Conservation (phyloP, 2,113 vertebrate genomes). For the Mesitornis unicolor region DNA sequence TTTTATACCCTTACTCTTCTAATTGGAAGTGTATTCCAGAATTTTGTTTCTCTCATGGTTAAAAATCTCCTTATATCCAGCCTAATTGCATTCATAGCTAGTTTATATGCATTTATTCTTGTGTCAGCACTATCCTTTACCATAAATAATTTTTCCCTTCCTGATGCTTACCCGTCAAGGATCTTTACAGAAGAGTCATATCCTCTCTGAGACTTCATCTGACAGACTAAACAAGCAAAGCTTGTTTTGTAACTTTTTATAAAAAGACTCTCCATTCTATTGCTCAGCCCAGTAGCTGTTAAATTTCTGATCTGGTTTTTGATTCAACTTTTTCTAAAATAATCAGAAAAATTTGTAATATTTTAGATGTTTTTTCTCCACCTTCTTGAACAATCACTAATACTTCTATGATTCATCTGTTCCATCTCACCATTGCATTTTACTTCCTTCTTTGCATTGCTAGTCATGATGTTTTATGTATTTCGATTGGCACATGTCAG, state of each 20-base stretch:
- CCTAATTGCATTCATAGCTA: constrained; percentile 10
- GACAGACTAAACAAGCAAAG: background rate
- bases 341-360: background rate
- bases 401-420: background rate
- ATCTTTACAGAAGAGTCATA: constrained; percentile 25
- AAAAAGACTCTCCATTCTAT: background rate
- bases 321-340: background rate
- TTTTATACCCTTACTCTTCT: background rate
- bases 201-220: constrained; percentile 6
- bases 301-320: background rate
- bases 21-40: background rate
- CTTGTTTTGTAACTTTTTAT: background rate
- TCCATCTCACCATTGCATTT: background rate
- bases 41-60: background rate
- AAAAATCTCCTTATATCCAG: constrained; percentile 24
- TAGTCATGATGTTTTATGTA: background rate
- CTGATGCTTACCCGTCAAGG: constrained; percentile 10
- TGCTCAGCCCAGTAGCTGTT: background rate
- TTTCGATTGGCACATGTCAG: background rate
- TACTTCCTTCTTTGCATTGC: background rate
- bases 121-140: constrained; percentile 53
- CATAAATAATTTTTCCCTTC: constrained; percentile 57
- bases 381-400: background rate
- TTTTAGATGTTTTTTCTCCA: background rate
- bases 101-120: constrained; percentile 30